These are phyloP conservation scores for Cryptocheilus praepositus DNA, from an alignment of 2,888 invertebrate genomes.

Conservation along the genomic window DNA sequence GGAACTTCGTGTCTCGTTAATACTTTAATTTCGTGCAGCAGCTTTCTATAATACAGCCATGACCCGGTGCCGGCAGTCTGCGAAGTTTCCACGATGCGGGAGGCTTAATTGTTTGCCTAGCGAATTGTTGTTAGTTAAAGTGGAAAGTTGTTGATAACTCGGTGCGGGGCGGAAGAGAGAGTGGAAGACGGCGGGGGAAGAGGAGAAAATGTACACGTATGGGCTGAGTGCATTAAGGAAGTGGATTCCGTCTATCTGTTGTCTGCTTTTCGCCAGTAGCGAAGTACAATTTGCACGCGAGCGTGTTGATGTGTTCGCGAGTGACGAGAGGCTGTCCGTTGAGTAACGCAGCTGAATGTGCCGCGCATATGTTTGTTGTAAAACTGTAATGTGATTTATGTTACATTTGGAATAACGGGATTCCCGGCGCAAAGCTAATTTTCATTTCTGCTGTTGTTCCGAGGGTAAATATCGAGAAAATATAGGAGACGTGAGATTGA, in stretches of 20 bases:
- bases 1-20: slow-evolving; percentile 45
- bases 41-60: slow-evolving; percentile 37
- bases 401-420: no score
- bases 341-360: no score
- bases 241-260: slow-evolving; percentile 13
- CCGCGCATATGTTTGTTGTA: no score
- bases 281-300: no score
- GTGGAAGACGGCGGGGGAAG: neutral
- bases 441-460: no score
- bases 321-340: no score
- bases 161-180: slow-evolving; percentile 7
- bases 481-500: no score
- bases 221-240: slow-evolving; percentile 32
- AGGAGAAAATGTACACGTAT: slow-evolving; percentile 15
- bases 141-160: slow-evolving; percentile 70
- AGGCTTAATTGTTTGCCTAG: slow-evolving; percentile 67
- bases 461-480: no score
- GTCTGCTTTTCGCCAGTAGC: no score
- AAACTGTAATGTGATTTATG: no score
- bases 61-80: slow-evolving; percentile 39
- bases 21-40: slow-evolving; percentile 50
- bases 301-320: no score
- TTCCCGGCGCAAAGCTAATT: no score
- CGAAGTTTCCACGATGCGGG: slow-evolving; percentile 55
- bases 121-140: slow-evolving; percentile 70